These are phyloP conservation scores for Thalassarche chlororhynchos DNA, from an alignment of 2,113 vertebrate species.

Conservation along the genomic window DNA sequence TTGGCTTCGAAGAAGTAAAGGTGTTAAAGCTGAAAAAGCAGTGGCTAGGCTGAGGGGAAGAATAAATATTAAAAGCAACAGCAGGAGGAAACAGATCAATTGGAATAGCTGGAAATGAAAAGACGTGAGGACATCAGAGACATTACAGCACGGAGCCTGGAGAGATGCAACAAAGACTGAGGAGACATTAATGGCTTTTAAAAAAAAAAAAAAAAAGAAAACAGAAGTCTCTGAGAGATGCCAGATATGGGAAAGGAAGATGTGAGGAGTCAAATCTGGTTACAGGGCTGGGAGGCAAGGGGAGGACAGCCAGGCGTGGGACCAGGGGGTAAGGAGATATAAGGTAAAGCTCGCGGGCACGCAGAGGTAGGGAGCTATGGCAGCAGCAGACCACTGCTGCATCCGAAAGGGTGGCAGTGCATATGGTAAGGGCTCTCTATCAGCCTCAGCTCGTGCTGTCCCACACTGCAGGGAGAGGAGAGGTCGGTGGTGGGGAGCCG, in stretches of 20 bases:
- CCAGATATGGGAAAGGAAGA: neutral
- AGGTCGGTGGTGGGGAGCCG: accelerated
- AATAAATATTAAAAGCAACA: neutral
- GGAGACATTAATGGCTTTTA: neutral
- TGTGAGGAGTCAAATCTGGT: neutral
- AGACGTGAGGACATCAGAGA: neutral
- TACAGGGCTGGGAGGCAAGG: neutral
- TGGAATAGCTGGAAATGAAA: neutral
- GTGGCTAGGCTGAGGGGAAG: neutral
- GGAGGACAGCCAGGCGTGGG: neutral
- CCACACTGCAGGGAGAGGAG: neutral
- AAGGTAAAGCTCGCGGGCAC: accelerated
- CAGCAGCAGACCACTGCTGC: neutral
- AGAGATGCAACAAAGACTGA: neutral
- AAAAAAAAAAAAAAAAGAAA: neutral
- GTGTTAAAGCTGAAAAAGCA: neutral
- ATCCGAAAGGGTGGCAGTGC: neutral
- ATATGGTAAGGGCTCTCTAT: neutral
- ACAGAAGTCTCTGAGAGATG: neutral
- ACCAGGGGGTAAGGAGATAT: neutral
- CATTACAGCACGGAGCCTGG: neutral
- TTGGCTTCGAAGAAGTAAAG: neutral
- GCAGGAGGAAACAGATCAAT: neutral
- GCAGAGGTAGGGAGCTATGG: neutral
- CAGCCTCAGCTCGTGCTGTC: neutral